phyloP scores from a whole-genome alignment of 2,888 invertebrate species.

The Cheilosia impressa region DNA sequence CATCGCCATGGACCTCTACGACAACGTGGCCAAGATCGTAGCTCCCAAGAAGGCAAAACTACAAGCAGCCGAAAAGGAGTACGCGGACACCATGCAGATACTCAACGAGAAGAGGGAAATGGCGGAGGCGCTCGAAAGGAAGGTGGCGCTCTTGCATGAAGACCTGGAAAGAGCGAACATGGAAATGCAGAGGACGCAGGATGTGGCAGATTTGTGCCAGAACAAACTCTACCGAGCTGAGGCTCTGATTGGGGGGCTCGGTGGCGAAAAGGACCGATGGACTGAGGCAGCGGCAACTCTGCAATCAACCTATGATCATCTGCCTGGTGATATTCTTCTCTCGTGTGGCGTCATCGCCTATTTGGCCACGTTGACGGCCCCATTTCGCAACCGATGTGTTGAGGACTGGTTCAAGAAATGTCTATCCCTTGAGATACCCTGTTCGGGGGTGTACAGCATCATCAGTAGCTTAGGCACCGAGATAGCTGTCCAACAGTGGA shows the following conservation, averaged over 20 bases:
- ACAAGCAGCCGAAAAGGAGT: slow-evolving; percentile 91
- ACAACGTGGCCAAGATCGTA: slow-evolving; percentile 92
- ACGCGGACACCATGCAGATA: slow-evolving; percentile 92
- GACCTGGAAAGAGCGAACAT: slow-evolving; percentile 90
- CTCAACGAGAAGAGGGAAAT: slow-evolving; percentile 92
- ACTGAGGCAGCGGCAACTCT: slow-evolving; percentile 89
- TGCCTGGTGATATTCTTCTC: slow-evolving; percentile 95
- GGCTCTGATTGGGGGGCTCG: slow-evolving; percentile 93
- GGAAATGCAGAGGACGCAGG: slow-evolving; percentile 90
- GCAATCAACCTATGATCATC: slow-evolving; percentile 90
- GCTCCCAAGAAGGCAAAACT: slow-evolving; percentile 95
- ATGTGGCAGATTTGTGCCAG: slow-evolving; percentile 92
- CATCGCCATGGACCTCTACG: slow-evolving; percentile 96
- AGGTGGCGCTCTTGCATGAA: slow-evolving; percentile 89
- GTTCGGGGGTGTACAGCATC: slow-evolving; percentile 89
- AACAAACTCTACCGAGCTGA: slow-evolving; percentile 94
- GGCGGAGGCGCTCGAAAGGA: slow-evolving; percentile 90
- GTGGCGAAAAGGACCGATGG: slow-evolving; percentile 95
- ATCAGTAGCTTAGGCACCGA: slow-evolving; percentile 91
- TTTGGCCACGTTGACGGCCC: slow-evolving; percentile 92
- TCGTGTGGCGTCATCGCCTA: slow-evolving; percentile 96
- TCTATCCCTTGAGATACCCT: slow-evolving; percentile 89
- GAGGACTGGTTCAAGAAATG: slow-evolving; percentile 90
- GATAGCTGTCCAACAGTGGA: slow-evolving; percentile 90
- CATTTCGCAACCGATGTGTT: slow-evolving; percentile 86